These are phyloP conservation scores for Drosophila pallidifrons DNA, from an alignment of 1,140 invertebrate genomes.

Conservation along the genomic window DNA sequence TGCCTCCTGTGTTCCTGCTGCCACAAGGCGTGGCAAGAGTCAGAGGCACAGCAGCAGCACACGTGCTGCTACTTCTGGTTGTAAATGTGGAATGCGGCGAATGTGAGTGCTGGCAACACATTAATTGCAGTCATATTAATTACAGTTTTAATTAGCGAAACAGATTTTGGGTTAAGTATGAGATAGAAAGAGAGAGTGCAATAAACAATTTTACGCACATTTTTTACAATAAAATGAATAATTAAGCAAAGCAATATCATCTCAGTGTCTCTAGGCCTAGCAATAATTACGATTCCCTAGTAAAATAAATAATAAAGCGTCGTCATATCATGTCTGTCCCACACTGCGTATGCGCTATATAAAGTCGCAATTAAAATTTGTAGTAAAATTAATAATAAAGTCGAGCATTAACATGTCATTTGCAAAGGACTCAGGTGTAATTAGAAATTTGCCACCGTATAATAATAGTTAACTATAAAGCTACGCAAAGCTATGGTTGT, in stretches of 20 bases:
- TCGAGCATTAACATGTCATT: too few relatives aligned
- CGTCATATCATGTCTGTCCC: neutral
- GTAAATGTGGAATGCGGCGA: neutral
- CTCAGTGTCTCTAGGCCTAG: neutral
- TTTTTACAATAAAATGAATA: neutral
- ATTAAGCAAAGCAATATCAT: neutral
- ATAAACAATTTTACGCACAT: constrained; percentile 1
- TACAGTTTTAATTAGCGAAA: constrained; percentile 9
- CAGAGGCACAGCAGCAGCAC: neutral
- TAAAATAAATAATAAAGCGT: neutral
- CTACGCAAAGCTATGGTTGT: neutral
- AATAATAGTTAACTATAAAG: neutral
- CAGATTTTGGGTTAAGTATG: neutral
- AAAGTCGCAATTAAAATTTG: constrained; percentile 1
- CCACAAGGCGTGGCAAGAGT: neutral
- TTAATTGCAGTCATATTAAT: constrained; percentile 14
- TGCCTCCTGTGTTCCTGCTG: neutral
- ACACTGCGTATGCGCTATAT: neutral
- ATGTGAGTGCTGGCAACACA: neutral
- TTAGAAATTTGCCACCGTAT: neutral
- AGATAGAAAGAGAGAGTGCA: neutral
- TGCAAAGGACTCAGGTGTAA: neutral
- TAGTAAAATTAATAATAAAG: neutral
- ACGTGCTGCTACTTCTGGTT: neutral
- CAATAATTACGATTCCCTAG: neutral